phyloP scores from a whole-genome alignment of 2,797 vertebrate species.

The Tachyglossus aculeatus region DNA sequence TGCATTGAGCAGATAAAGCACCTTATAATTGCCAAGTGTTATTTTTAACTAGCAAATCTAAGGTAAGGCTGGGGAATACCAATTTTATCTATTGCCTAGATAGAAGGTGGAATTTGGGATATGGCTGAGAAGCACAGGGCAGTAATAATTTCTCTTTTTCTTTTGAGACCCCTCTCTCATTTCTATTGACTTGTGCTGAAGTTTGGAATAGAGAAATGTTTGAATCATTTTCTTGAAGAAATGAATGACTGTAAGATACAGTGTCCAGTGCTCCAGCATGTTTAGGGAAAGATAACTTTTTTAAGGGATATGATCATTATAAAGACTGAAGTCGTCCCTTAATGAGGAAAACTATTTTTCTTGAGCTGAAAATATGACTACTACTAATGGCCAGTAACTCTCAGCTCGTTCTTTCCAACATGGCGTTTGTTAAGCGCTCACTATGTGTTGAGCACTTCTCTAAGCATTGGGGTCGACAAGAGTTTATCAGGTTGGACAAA shows the following conservation, averaged over 20 bases:
- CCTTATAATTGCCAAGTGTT: not conserved
- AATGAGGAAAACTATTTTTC: constrained; percentile 43
- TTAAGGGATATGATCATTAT: constrained; percentile 45
- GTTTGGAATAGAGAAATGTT: constrained; percentile 43
- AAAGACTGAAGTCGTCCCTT: constrained; percentile 29
- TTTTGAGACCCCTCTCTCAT: constrained; percentile 49
- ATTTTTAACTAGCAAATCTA: constrained; percentile 25
- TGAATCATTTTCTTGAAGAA: constrained; percentile 37
- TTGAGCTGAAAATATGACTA: not conserved
- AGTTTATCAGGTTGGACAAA: no score
- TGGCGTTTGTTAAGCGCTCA: no score
- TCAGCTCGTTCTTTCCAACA: constrained; percentile 14
- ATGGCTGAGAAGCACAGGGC: constrained; percentile 24
- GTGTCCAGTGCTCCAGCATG: constrained; percentile 27
- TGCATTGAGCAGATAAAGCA: constrained; percentile 1
- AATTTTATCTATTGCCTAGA: constrained; percentile 49
- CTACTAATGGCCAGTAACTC: constrained; percentile 38
- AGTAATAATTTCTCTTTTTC: constrained; percentile 38
- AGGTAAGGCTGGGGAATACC: constrained; percentile 13
- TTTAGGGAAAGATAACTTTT: constrained; percentile 43
- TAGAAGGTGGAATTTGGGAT: constrained; percentile 10
- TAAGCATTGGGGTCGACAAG: no score
- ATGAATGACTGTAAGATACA: constrained; percentile 32
- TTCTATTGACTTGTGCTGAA: constrained; percentile 40
- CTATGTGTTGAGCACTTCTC: no score